phyloP scores from a whole-genome alignment of 2,888 invertebrate species.

The Strigamia crassipes region DNA sequence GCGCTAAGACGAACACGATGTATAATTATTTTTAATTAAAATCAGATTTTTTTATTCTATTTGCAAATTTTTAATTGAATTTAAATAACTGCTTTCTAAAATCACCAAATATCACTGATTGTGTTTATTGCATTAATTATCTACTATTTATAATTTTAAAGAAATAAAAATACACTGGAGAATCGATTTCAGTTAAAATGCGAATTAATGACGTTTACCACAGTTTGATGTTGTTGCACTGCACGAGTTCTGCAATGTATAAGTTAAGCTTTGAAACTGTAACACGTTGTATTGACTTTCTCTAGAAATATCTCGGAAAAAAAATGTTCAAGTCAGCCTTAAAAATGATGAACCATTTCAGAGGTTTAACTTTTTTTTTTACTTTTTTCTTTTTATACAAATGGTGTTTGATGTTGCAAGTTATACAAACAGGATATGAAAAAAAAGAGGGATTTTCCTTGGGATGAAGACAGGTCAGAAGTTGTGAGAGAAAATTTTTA shows the following conservation, averaged over 20 bases:
- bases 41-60: not conserved
- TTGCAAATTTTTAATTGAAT: not conserved
- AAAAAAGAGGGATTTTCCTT: not conserved
- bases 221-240: not conserved
- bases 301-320: slow-evolving; percentile 3
- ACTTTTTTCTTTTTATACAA: not conserved
- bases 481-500: not conserved
- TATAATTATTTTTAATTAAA: slow-evolving; percentile 4
- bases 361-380: not conserved
- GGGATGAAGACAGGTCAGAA: not conserved
- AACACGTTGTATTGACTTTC: slow-evolving; percentile 5
- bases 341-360: slow-evolving; percentile 6
- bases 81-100: not conserved
- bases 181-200: slow-evolving; percentile 1
- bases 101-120: too few species aligned
- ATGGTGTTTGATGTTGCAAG: not conserved
- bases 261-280: not conserved
- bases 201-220: slow-evolving; percentile 13
- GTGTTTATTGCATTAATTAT: not conserved
- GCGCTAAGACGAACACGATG: not conserved
- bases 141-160: not conserved
- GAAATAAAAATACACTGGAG: not conserved
- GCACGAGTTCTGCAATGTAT: not conserved
- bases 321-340: not conserved
- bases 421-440: not conserved